Conservation (phyloP, 2,888 invertebrate genomes). For the Drosophila maculinotata region DNA sequence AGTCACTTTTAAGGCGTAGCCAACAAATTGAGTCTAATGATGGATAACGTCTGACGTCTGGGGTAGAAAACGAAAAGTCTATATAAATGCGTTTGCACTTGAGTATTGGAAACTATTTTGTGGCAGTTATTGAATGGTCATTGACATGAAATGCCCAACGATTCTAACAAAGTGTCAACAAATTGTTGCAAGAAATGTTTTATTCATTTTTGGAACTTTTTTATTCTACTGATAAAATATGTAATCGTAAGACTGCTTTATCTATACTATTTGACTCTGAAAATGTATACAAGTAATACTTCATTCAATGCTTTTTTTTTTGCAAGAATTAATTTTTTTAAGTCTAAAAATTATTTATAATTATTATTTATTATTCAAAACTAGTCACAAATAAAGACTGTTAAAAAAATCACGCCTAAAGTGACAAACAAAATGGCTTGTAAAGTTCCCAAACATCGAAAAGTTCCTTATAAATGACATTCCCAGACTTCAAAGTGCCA, state of each 20-base stretch:
- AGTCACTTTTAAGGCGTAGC: slow-evolving; percentile 71
- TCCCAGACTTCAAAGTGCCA: too few species aligned
- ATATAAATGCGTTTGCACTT: slow-evolving; percentile 52
- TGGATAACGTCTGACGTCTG: slow-evolving; percentile 57
- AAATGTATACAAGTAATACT: too few species aligned
- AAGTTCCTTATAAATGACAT: too few species aligned
- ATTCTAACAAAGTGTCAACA: slow-evolving; percentile 65
- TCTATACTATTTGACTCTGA: too few species aligned
- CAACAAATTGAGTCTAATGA: slow-evolving; percentile 77
- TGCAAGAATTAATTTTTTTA: too few species aligned
- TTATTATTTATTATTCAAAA: too few species aligned
- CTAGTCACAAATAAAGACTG: too few species aligned
- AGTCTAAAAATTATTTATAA: too few species aligned
- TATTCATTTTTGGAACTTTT: not conserved
- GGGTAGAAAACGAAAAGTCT: not conserved
- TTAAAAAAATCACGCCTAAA: too few species aligned
- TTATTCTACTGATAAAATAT: not conserved
- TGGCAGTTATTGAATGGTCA: slow-evolving; percentile 65
- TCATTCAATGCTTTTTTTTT: not conserved
- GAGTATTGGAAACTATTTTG: slow-evolving; percentile 66
- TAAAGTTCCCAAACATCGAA: too few species aligned
- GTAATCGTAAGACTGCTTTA: too few species aligned
- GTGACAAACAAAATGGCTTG: too few species aligned
- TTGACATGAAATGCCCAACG: slow-evolving; percentile 53
- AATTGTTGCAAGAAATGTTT: slow-evolving; percentile 48